Base-by-base conservation (phyloP, 2,888 invertebrate genomes). In the Lycia hirtaria region DNA sequence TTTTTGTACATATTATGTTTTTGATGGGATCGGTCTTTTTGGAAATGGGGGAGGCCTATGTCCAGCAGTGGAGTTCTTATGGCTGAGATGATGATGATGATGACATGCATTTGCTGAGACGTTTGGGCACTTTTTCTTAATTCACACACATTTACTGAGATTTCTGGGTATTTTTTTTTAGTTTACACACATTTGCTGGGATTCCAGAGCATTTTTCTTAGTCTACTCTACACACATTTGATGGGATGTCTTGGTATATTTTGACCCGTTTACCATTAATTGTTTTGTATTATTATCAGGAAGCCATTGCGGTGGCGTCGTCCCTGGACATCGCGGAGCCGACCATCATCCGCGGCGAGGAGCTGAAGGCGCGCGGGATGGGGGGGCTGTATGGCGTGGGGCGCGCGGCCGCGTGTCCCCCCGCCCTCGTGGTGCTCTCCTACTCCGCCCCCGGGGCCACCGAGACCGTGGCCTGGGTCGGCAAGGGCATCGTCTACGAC, bases 401-500 rank as follows among this genome's bases (percentile, higher is more conserved):
- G 0, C 72, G 78, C 4, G 95, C 95, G 0, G 94, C 95, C 0
- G 70, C 52, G 0, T 48, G 60, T 2, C 83, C 88, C 0, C 92
- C 92, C 2, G 92, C 92, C 0, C 89, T 97, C 2, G 96, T 95
- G 3, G 91, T 94, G 1, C 92, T 97, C 17, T 94, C 94, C 49
- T 93, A 96, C 81, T 78, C 71, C 3, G 94, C 95, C 2, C 85
- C 89, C 3, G 94, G 93, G 0, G 95, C 95, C 5, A 54, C 73
- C 0, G 78, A 93, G 65, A 94, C 93, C 1, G 94, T 97, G 57
- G 97, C 98, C 1, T 96, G 97, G 95, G 98, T 98, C 37, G 98
- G 98, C 47, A 98, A 98, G 87, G 98, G 98, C 47, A 98, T 98
- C 79, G 97, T 98, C 4, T 98, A 97, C 79, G 98, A 98, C 78